A percentile compares a stretch with the other conserved stretches of the same genome.
These are phyloP conservation scores for Perizoma flavofasciatum DNA, from an alignment of 2,888 invertebrate species.

Conservation along the genomic window DNA sequence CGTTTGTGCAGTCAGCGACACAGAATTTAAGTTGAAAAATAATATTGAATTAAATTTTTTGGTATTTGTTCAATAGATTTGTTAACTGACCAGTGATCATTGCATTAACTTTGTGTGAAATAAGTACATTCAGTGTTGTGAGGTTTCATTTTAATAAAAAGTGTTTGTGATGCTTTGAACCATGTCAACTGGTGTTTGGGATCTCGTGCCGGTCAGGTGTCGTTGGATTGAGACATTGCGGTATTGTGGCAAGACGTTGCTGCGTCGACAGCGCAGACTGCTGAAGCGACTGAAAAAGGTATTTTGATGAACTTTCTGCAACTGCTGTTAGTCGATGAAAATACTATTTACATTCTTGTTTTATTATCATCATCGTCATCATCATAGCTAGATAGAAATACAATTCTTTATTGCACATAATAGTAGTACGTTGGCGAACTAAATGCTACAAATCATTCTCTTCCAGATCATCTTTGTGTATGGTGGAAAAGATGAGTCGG, in stretches of 20 bases:
- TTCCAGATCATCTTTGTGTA: no score
- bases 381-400: no score
- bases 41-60: no score
- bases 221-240: slow-evolving; percentile 77
- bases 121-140: slow-evolving; percentile 1
- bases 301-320: slow-evolving; percentile 27
- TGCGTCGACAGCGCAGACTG: slow-evolving; percentile 73
- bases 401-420: no score
- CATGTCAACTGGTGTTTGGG: slow-evolving; percentile 70
- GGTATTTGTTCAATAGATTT: no score
- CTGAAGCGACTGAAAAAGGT: slow-evolving; percentile 78
- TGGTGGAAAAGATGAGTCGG: no score
- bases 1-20: slow-evolving; percentile 17
- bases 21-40: no score
- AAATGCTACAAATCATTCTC: no score
- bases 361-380: no score
- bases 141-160: slow-evolving; percentile 6
- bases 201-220: slow-evolving; percentile 72
- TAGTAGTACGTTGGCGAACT: no score
- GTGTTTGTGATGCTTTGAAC: slow-evolving; percentile 50
- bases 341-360: no score
- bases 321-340: no score
- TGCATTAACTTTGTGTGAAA: not conserved
- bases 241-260: slow-evolving; percentile 76
- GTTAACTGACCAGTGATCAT: not conserved